phyloP scores from a whole-genome alignment of 2,797 vertebrate genomes.

The Cheirogaleus major region DNA sequence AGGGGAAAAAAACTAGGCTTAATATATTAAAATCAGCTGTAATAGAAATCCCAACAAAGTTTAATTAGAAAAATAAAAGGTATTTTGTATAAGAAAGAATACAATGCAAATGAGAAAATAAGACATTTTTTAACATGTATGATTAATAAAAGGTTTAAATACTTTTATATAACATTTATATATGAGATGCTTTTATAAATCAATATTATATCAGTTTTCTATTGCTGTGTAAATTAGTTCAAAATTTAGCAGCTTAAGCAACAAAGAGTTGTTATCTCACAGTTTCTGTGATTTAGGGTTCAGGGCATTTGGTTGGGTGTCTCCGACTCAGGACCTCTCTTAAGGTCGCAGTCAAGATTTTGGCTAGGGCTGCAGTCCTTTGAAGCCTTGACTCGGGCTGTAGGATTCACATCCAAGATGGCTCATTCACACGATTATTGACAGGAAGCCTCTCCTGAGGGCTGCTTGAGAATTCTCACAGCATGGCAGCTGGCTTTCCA shows the following conservation, averaged over 20 bases:
- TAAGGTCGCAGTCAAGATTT: neutral
- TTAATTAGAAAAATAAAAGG: neutral
- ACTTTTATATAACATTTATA: neutral
- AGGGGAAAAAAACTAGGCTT: neutral
- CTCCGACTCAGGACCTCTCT: neutral
- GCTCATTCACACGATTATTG: neutral
- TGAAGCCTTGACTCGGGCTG: neutral
- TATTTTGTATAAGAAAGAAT: neutral
- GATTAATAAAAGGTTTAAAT: neutral
- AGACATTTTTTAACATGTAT: neutral
- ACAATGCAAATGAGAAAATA: neutral
- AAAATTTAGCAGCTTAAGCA: neutral
- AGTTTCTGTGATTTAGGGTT: neutral
- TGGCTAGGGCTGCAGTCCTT: rapidly evolving
- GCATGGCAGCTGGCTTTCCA: neutral
- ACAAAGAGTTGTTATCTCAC: neutral
- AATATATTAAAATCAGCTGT: neutral
- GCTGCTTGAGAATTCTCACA: neutral
- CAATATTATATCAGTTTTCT: neutral
- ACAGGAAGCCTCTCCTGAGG: neutral
- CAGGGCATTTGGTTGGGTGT: neutral
- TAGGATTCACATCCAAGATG: no score
- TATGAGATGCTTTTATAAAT: neutral
- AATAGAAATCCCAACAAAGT: neutral
- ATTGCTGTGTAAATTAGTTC: neutral